These are phyloP conservation scores for Serilophus lunatus DNA, from an alignment of 2,113 vertebrate genomes.

Conservation along the genomic window DNA sequence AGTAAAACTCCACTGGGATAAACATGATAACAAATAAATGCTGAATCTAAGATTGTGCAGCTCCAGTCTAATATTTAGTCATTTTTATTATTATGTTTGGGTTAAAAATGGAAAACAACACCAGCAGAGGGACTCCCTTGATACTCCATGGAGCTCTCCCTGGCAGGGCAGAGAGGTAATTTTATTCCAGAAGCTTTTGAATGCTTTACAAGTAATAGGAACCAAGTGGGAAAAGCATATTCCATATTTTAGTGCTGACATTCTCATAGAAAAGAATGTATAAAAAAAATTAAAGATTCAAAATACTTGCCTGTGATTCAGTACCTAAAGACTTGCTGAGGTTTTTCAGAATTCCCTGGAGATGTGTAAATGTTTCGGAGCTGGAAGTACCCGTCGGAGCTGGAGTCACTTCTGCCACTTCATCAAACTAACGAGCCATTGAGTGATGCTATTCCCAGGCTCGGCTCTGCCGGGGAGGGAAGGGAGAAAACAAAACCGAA, in stretches of 20 bases:
- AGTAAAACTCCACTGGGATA: conserved; percentile 38
- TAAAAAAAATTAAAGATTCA: conserved; percentile 70
- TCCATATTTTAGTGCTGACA: conserved; percentile 77
- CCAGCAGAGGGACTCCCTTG: conserved; percentile 51
- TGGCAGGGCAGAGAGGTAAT: conserved; percentile 56
- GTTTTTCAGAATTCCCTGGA: conserved; percentile 73
- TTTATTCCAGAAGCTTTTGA: conserved; percentile 66
- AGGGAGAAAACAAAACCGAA: conserved; percentile 71
- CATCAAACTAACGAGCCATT: conserved; percentile 80
- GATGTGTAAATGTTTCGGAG: conserved; percentile 69
- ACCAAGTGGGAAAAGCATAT: conserved; percentile 72
- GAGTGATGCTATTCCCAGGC: conserved; percentile 72
- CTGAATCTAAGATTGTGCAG: conserved; percentile 40
- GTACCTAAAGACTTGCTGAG: conserved; percentile 67
- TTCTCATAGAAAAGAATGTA: conserved; percentile 64
- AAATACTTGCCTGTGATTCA: conserved; percentile 75
- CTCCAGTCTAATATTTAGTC: conserved; percentile 66
- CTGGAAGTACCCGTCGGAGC: conserved; percentile 58
- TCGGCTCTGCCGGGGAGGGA: conserved; percentile 53
- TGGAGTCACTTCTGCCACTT: conserved; percentile 71
- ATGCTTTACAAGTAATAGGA: conserved; percentile 74
- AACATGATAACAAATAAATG: conserved; percentile 61
- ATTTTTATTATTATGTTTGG: conserved; percentile 70
- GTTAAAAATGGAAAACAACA: conserved; percentile 64
- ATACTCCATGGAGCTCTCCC: conserved; percentile 30